Evolutionary conservation across 2,888 invertebrate genomes (phyloP), one percentile per base, ranked within the genome.

Genomic region (Oscheius sp.): DNA sequence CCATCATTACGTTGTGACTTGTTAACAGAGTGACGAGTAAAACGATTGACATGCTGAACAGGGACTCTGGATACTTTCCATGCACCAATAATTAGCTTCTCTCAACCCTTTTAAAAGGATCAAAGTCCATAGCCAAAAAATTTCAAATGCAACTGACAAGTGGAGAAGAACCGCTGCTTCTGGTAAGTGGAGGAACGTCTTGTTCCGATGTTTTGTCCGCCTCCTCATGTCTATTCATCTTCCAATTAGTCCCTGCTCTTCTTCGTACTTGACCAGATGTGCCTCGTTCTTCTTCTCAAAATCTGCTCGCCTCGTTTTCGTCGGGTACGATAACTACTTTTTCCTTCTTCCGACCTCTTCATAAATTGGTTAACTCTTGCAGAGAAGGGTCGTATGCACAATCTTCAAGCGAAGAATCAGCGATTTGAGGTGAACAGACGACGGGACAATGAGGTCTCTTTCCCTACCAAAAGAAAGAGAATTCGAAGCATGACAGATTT

Each of bases 361-460:
- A n/a, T n/a, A n/a, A 36, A 36, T 14, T 36, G 36, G 36, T 9
- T n/a, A 36, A 36, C 36, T 8, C 36, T 36, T 14, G 36, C 36
- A 36, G 36, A 8, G 36, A 14, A 36, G 36, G 36, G 36, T 17
- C 20, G n/a, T 59, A 74, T 74, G 74, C 74, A 74, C 72, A 74
- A 72, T 59, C 68, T 72, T 5, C 72, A 74, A 49, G 62, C 67
- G 67, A 72, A 70, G 70, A 70, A 74, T 36, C 51, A 61, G 36
- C 59, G 67, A 51, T 73, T 74, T 45, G 68, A 74, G 71, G 71
- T 73, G 67, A 64, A 73, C n/a, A 30, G 54, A 45, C 20, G 63
- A 24, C 24, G 33, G 14, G 26, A 30, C 6, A 51, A 64, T 20
- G 63, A 59, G 59, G 59, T 59, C 44, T 24, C 17, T 17, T 6